Evolutionary conservation across 2,113 vertebrate genomes (phyloP).

Genomic region (Calyptommatus sinebrachiatus): DNA sequence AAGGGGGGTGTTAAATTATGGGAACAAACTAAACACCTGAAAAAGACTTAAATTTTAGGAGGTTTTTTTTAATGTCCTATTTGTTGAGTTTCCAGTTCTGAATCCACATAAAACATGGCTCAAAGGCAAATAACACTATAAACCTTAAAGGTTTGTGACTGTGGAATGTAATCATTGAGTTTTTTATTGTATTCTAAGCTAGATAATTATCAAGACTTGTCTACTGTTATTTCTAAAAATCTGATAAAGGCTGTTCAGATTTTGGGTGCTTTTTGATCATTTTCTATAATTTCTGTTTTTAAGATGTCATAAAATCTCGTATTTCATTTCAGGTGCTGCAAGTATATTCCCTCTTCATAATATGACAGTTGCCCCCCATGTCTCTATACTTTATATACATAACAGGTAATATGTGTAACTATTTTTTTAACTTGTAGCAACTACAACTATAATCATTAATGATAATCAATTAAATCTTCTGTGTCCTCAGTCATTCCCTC

Average conservation of each 20-base stretch:
- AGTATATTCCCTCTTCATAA: neutral
- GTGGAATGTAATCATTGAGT: neutral
- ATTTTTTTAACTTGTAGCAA: no score
- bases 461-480: no score
- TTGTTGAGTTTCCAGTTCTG: neutral
- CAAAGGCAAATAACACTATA: neutral
- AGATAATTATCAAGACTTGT: neutral
- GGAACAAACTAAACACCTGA: no score
- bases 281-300: neutral
- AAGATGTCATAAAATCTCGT: neutral
- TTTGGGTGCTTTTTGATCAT: neutral
- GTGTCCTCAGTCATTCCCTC: no score
- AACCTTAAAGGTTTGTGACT: neutral
- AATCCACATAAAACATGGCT: neutral
- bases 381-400: no score
- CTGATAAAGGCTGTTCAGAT: neutral
- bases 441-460: no score
- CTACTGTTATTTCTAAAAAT: conserved; percentile 3
- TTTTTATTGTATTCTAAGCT: neutral
- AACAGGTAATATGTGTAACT: no score
- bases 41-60: neutral
- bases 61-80: neutral
- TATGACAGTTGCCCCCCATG: neutral
- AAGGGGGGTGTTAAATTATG: no score
- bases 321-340: neutral